A percentile compares a stretch with the other conserved stretches of the same genome.
phyloP scores from a whole-genome alignment of 2,888 invertebrate species.

The Hypomecis punctinalis region DNA sequence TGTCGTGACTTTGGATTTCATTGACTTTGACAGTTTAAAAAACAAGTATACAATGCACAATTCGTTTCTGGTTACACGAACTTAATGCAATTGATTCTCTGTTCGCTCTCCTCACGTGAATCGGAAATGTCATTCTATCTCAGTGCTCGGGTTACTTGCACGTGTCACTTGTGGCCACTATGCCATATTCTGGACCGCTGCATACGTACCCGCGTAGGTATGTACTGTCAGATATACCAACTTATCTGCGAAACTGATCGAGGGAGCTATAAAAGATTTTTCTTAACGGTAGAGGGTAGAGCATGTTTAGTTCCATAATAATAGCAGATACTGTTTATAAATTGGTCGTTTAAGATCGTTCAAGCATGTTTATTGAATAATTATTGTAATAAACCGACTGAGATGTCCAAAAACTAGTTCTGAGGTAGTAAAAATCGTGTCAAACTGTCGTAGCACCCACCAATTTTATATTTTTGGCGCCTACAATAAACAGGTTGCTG shows the following conservation, averaged over 20 bases:
- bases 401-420: slow-evolving; percentile 1
- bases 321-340: background rate
- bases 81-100: background rate
- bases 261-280: background rate
- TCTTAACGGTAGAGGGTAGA: background rate
- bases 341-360: background rate
- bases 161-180: slow-evolving; percentile 9
- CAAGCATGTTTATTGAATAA: background rate
- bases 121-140: slow-evolving; percentile 13
- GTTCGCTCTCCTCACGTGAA: background rate
- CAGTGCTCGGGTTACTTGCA: slow-evolving; percentile 15
- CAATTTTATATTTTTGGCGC: background rate
- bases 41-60: background rate
- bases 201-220: background rate
- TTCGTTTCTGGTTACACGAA: background rate
- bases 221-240: background rate
- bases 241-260: background rate
- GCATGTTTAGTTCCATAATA: background rate
- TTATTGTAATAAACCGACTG: background rate
- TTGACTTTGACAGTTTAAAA: background rate
- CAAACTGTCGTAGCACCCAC: background rate
- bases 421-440: slow-evolving; percentile 1
- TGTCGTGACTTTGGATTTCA: too few relatives aligned
- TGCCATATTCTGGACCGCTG: slow-evolving; percentile 5
- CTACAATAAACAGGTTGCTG: background rate